Base-by-base conservation (phyloP, 2,113 vertebrate genomes). In the Thymallus thymallus region DNA sequence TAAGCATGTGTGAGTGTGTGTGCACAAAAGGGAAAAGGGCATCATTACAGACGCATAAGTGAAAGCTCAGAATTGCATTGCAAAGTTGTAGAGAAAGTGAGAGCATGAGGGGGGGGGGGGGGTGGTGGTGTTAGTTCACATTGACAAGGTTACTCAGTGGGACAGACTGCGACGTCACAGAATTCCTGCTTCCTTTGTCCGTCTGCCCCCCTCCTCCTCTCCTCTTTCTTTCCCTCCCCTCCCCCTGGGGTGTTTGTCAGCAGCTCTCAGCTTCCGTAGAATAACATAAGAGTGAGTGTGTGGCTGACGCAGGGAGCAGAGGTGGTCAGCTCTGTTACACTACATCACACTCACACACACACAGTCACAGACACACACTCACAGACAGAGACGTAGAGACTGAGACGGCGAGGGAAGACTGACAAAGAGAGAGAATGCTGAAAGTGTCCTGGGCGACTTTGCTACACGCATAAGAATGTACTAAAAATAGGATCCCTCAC, bases 261-360 rank as follows among this genome's bases (percentile, higher is more conserved):
- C 85, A 80, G 76, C 85, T 85, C 90, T 69, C 76, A 82, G 86
- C 86, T 90, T 90, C 88, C 81, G 72, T 84, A 87, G 85, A 89
- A 92, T 84, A 92, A 92, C 88, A 91, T 4, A 29, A 77, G 76
- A 75, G 79, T 81, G 84, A 80, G 81, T 83, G 80, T 86, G 82
- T 75, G 83, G 79, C 84, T 92, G 92, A 92, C 87, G 89, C 88
- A 64, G 62, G 23, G 62, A 22, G n/a, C 62, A 64, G 62, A 26
- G 62, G 62, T 41, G 24, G 24, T 61, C 23, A 56, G 45, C 20
- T 64, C 24, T 29, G 62, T 26, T 64, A 64, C 62, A 64, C 6
- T 35, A 23, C 12, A 20, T 4, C 60, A 76, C 32, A 63, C 72
- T 22, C 51, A n/a, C 55, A 18, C 55, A n/a, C 56, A n/a, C 56